phyloP scores from a whole-genome alignment of 2,113 vertebrate genomes.

The Delphinapterus leucas region DNA sequence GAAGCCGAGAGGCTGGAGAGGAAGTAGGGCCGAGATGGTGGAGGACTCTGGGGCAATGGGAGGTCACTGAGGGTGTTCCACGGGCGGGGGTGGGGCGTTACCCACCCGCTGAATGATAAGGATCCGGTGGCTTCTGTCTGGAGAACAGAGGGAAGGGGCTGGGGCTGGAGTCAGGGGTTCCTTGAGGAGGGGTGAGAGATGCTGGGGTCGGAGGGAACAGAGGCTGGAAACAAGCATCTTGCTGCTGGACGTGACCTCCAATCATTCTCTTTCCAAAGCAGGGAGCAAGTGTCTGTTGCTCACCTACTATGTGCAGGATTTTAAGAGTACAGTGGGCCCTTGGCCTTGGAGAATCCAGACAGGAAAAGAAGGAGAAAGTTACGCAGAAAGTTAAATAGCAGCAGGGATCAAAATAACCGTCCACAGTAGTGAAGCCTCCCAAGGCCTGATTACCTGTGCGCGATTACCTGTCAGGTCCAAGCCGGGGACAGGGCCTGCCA shows the following conservation, averaged over 20 bases:
- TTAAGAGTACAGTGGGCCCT: neutral
- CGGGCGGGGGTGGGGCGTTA: neutral
- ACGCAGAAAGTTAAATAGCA: too few species aligned
- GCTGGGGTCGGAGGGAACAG: neutral
- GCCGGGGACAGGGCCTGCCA: rapidly evolving
- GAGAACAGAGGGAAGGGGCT: neutral
- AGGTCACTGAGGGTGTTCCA: neutral
- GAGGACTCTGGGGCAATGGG: neutral
- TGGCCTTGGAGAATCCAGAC: neutral
- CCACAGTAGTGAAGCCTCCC: rapidly evolving
- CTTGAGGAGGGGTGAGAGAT: too few species aligned
- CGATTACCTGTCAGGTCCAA: rapidly evolving
- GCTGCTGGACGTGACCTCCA: neutral
- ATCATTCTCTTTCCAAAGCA: neutral
- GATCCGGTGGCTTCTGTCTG: neutral
- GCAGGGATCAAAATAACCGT: rapidly evolving
- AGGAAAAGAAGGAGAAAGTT: neutral
- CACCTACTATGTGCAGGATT: neutral
- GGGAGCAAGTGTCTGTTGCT: neutral
- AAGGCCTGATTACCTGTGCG: neutral
- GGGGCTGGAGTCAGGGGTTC: neutral
- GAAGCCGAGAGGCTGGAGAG: neutral
- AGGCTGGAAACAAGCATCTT: neutral
- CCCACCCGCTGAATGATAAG: rapidly evolving
- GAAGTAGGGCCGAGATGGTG: neutral